Evolutionary conservation across 2,888 invertebrate species (phyloP), one percentile per base, ranked within the genome.

Genomic region (Drepana falcataria): DNA sequence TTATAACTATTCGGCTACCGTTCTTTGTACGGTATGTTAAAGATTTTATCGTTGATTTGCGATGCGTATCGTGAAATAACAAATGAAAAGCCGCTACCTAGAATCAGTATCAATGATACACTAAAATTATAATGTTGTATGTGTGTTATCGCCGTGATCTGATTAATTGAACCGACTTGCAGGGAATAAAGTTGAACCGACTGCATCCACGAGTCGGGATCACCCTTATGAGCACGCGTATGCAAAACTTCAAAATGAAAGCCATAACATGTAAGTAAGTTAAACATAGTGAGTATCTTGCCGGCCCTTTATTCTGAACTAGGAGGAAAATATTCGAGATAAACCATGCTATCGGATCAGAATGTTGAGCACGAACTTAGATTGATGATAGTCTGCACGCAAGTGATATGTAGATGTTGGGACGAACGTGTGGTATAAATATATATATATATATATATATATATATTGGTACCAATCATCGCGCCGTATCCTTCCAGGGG

Each of bases 141-240:
- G 35, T 47, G 7, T 47, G 47, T n/a, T 3, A 33, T 5, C 33
- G 4, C 1, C 5, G 34, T 33, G 49, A 37, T n/a, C 21, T 41
- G 9, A 7, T 56, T 52, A 58, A 49, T 53, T 54, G 41, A 40
- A 41, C 47, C 41, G 9, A 53, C 54, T 59, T 59, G 34, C 77
- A 91, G 90, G 83, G 48, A 85, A 75, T 64, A 87, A 89, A 65
- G 69, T 70, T 41, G 75, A 69, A 44, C 79, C 77, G 9, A 70
- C 77, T 21, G 75, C 87, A 21, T 85, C 90, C 0, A 80, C 87
- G 2, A 87, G 83, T 58, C 77, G 88, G 52, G 93, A 94, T 52
- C 93, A 93, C 71, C 92, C 93, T 1, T 95, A 95, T 75, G 95
- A 95, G 79, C 95, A 95, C 78, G 95, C 95, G 0, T 95, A 95